A percentile compares a stretch with the other conserved stretches of the same genome.
phyloP scores from a whole-genome alignment of 2,888 invertebrate genomes.

The Leptopterna dolabrata region DNA sequence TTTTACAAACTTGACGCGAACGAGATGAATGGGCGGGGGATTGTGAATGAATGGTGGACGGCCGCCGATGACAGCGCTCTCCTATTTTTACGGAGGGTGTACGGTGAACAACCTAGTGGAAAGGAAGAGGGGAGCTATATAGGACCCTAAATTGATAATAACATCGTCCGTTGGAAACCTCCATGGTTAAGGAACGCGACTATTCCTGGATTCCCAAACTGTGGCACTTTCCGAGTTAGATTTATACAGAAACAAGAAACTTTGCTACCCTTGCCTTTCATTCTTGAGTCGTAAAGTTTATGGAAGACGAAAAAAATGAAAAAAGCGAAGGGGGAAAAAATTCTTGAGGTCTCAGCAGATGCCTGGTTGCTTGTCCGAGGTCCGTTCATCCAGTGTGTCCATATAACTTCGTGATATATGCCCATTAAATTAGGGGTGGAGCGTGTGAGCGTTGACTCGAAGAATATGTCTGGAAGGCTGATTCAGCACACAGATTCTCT shows the following conservation, averaged over 20 bases:
- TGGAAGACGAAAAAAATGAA: slow-evolving; percentile 6
- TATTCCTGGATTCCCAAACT: slow-evolving; percentile 37
- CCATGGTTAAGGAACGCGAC: slow-evolving; percentile 15
- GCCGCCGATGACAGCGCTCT: slow-evolving; percentile 46
- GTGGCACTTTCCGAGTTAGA: slow-evolving; percentile 31
- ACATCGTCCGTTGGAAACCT: slow-evolving; percentile 41
- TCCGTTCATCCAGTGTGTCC: neutral
- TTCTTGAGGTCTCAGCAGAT: neutral
- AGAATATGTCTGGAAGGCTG: neutral
- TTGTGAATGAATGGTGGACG: slow-evolving; percentile 47
- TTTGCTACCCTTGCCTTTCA: slow-evolving; percentile 15
- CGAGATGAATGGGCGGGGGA: slow-evolving; percentile 48
- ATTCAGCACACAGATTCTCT: neutral
- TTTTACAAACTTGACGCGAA: slow-evolving; percentile 50
- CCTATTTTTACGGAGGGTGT: slow-evolving; percentile 43
- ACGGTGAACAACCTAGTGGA: slow-evolving; percentile 39
- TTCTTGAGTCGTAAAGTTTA: slow-evolving; percentile 32
- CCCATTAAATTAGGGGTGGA: neutral
- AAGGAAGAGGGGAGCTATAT: slow-evolving; percentile 37
- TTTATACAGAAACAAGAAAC: slow-evolving; percentile 35
- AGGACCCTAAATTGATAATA: slow-evolving; percentile 52
- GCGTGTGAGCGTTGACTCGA: neutral
- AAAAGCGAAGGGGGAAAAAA: neutral
- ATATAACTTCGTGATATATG: slow-evolving; percentile 29
- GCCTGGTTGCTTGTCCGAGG: slow-evolving; percentile 25